Base-by-base conservation (phyloP, 1,140 invertebrate species). In the Drosophila sechellia region DNA sequence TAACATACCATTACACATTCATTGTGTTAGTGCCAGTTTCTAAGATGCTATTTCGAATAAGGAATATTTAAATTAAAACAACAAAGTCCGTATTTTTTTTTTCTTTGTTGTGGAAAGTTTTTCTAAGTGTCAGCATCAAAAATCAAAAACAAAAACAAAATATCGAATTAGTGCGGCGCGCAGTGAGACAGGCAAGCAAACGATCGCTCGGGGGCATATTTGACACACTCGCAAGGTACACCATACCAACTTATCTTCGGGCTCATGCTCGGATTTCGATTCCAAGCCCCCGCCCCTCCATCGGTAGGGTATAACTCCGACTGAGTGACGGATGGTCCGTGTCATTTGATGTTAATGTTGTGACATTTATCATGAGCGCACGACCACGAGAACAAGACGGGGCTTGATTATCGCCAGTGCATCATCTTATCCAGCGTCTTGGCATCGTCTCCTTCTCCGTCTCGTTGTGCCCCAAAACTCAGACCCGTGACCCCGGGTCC, bases 331-430 rank as follows among this genome's bases (percentile, higher is more conserved):
- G 90, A 91, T 91, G 90, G 87, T 90, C 86, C 90, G 73, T 91
- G 90, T 91, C 90, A 91, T 91, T 91, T 79, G 86, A 91, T 91
- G 90, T 91, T 91, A 91, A 91, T 91, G 90, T 91, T 91, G 86
- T 91, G 90, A 91, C 90, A 91, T 91, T 91, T 91, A 91, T 91
- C 90, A 91, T 91, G 73, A 84, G 86, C 90, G 77, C 73, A 74
- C 75, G 89, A 79, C 87, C 70, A 90, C 60, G 85, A 89, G 76
- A 89, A 89, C 85, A 89, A 89, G 84, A 84, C 84, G 80, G 81
- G 83, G 85, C 85, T 84, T 90, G 85, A 90, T 90, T 90, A 90
- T 85, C 80, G 74, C 75, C 84, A 89, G 83, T 87, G 83, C 83
- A 87, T 87, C 83, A 87, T 87, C 84, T 86, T 70, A 39, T 65